phyloP scores from a whole-genome alignment of 2,888 invertebrate genomes.

The Protophormia terraenovae region DNA sequence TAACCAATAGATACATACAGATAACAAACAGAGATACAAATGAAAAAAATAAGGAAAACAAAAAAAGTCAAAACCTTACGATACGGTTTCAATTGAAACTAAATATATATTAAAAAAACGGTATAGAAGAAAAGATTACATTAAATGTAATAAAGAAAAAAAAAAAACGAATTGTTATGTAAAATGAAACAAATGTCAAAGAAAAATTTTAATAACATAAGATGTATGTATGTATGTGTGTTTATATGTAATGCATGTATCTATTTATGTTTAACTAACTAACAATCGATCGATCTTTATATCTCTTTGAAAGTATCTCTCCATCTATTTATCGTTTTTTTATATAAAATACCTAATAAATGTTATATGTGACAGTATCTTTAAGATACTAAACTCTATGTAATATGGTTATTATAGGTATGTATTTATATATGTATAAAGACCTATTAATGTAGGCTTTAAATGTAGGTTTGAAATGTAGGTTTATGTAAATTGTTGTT shows the following conservation, averaged over 20 bases:
- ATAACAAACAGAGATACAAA: constrained; percentile 39
- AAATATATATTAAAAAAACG: neutral
- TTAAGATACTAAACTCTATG: neutral
- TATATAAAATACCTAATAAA: constrained; percentile 36
- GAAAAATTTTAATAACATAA: neutral
- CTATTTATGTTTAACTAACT: too few species aligned
- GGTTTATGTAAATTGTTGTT: neutral
- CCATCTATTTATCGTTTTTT: constrained; percentile 26
- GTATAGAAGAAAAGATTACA: neutral
- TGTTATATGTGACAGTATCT: constrained; percentile 21
- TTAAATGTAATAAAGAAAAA: neutral
- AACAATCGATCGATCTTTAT: neutral
- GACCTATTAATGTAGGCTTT: neutral
- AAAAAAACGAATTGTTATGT: constrained; percentile 45
- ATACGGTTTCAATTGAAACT: constrained; percentile 5
- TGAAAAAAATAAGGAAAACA: neutral
- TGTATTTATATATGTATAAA: neutral
- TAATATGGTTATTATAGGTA: neutral
- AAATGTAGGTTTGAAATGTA: neutral
- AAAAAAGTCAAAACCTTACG: constrained; percentile 3
- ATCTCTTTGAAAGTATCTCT: neutral
- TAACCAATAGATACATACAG: constrained; percentile 33
- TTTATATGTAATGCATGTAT: neutral
- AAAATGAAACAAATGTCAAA: neutral
- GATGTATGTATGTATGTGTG: too few species aligned